A percentile compares a stretch with the other conserved stretches of the same genome.
These are phyloP conservation scores for Brenthis hecate DNA, from an alignment of 2,888 invertebrate species.

Conservation along the genomic window DNA sequence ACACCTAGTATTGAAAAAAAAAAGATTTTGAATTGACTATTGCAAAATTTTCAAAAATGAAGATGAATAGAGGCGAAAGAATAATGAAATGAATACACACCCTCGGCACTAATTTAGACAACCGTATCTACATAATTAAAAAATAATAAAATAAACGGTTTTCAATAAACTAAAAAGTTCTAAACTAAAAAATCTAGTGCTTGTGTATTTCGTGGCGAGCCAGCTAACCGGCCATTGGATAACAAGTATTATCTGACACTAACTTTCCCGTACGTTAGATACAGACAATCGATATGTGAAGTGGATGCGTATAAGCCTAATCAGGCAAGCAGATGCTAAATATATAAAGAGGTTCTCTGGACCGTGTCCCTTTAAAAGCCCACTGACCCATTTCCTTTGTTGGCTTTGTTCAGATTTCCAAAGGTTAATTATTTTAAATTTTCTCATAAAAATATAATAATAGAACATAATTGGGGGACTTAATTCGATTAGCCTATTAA, in stretches of 20 bases:
- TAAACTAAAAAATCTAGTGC: constrained; percentile 28
- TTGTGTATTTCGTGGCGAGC: constrained; percentile 30
- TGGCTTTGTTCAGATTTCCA: constrained; percentile 21
- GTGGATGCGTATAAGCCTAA: constrained; percentile 61
- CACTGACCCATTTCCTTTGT: constrained; percentile 39
- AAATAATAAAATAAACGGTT: constrained; percentile 1
- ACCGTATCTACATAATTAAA: constrained; percentile 21
- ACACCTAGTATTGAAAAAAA: background rate
- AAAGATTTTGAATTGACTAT: background rate
- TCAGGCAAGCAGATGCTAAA: constrained; percentile 54
- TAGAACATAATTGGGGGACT: background rate
- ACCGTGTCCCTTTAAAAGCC: constrained; percentile 40
- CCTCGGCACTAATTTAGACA: constrained; percentile 21
- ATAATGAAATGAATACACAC: constrained; percentile 27
- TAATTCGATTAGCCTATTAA: background rate
- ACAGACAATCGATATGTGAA: constrained; percentile 69
- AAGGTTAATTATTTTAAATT: constrained; percentile 19
- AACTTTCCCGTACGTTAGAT: constrained; percentile 62
- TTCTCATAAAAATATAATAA: constrained; percentile 4
- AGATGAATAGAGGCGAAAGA: background rate
- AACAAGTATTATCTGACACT: constrained; percentile 72
- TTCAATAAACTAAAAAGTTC: background rate
- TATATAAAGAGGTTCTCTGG: constrained; percentile 41
- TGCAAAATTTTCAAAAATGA: constrained; percentile 1
- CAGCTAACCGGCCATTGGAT: constrained; percentile 63